Conservation (phyloP, 2,888 invertebrate species). For the Aphodius sticticus region DNA sequence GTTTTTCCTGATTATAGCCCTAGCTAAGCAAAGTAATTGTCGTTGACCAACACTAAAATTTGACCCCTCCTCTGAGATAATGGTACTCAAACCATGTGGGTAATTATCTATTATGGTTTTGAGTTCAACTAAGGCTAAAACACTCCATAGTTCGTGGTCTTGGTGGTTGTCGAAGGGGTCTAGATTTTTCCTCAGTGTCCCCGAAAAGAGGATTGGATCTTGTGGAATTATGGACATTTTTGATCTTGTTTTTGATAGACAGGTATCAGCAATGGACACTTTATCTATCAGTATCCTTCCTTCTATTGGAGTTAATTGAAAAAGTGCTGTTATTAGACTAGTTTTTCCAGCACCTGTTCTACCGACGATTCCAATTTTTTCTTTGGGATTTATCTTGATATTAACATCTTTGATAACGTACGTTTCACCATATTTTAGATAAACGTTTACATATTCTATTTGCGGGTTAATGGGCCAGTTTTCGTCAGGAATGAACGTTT, state of each 20-base stretch:
- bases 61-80: slow-evolving; percentile 68
- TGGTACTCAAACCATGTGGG: slow-evolving; percentile 58
- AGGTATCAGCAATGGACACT: slow-evolving; percentile 72
- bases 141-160: slow-evolving; percentile 83
- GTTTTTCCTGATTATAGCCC: slow-evolving; percentile 65
- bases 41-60: slow-evolving; percentile 64
- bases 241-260: slow-evolving; percentile 76
- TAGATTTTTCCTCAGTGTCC: slow-evolving; percentile 85
- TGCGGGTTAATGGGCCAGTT: slow-evolving; percentile 76
- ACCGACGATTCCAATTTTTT: slow-evolving; percentile 82
- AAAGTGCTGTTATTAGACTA: slow-evolving; percentile 77
- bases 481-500: slow-evolving; percentile 23
- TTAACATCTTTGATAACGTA: slow-evolving; percentile 77
- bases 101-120: slow-evolving; percentile 74
- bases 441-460: slow-evolving; percentile 72
- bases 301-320: slow-evolving; percentile 79
- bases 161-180: slow-evolving; percentile 86
- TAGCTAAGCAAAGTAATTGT: slow-evolving; percentile 75
- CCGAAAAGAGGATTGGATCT: slow-evolving; percentile 86
- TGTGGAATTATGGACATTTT: slow-evolving; percentile 87
- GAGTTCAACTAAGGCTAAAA: slow-evolving; percentile 83
- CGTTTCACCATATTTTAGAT: slow-evolving; percentile 77
- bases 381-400: slow-evolving; percentile 70
- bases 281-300: slow-evolving; percentile 85
- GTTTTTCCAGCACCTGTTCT: slow-evolving; percentile 86